Evolutionary conservation across 1,140 invertebrate species (phyloP).

Genomic region (Penaeus indicus): DNA sequence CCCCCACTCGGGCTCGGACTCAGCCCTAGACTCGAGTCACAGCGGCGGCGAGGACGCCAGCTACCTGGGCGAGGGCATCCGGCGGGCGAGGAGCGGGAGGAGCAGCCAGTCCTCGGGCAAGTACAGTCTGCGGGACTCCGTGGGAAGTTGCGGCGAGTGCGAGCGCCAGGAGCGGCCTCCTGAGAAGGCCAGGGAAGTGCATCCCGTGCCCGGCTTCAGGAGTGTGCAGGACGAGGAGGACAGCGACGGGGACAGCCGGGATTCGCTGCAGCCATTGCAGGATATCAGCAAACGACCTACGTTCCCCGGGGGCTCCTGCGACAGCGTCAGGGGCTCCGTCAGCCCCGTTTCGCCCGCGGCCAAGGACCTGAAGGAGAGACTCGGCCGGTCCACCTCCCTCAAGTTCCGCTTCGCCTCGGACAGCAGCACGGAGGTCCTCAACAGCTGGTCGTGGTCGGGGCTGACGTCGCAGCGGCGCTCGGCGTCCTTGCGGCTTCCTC

Average conservation of each 20-base stretch:
- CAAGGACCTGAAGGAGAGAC: neutral
- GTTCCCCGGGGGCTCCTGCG: neutral
- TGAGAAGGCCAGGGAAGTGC: neutral
- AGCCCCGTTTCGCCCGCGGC: neutral
- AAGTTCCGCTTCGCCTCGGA: slow-evolving; percentile 8
- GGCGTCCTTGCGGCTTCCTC: neutral
- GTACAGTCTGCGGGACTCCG: slow-evolving; percentile 8
- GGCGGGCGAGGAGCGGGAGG: neutral
- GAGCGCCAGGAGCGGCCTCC: neutral
- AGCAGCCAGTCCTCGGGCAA: slow-evolving; percentile 18
- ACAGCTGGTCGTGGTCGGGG: neutral
- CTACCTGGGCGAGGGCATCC: neutral
- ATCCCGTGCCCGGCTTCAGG: neutral
- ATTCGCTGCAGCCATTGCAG: neutral
- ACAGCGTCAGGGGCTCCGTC: neutral
- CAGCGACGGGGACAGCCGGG: neutral
- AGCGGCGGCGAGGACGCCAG: slow-evolving; percentile 6
- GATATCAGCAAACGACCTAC: neutral
- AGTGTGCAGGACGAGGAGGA: neutral
- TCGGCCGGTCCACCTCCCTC: neutral
- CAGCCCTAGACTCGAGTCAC: neutral
- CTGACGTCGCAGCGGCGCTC: neutral
- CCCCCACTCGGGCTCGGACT: neutral
- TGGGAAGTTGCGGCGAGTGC: neutral
- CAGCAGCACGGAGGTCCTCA: neutral